Conservation (phyloP, 2,113 vertebrate species). For the Merops nubicus region DNA sequence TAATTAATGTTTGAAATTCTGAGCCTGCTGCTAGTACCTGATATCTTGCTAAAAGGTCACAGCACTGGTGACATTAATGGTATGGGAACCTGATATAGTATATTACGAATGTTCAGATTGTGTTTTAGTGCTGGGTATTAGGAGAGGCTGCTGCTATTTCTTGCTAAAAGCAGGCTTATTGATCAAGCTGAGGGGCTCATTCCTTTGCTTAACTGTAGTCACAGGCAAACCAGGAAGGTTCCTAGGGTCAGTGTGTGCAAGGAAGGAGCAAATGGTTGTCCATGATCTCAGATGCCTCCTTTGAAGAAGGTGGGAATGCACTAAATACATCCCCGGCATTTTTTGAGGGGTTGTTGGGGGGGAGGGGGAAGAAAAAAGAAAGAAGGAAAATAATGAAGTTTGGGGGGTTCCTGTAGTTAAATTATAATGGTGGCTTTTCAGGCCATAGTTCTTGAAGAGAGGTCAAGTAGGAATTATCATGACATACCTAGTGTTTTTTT, state of each 20-base stretch:
- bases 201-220: background rate
- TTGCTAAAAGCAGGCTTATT: background rate
- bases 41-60: conserved; percentile 62
- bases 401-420: too few relatives aligned
- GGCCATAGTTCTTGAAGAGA: too few relatives aligned
- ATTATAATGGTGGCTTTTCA: too few relatives aligned
- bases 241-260: background rate
- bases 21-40: conserved; percentile 37
- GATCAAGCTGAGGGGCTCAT: rapidly evolving
- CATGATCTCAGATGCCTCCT: background rate
- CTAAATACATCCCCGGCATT: too few relatives aligned
- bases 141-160: background rate
- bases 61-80: conserved; percentile 13
- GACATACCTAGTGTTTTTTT: too few relatives aligned
- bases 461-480: too few relatives aligned
- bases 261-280: background rate
- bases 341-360: too few relatives aligned
- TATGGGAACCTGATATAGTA: conserved; percentile 19
- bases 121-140: background rate
- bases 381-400: too few relatives aligned
- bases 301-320: background rate
- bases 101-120: conserved; percentile 5
- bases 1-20: conserved; percentile 62
- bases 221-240: background rate
- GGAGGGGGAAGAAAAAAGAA: too few relatives aligned